phyloP scores from a whole-genome alignment of 2,797 vertebrate species.

The Rhynchonycteris naso region DNA sequence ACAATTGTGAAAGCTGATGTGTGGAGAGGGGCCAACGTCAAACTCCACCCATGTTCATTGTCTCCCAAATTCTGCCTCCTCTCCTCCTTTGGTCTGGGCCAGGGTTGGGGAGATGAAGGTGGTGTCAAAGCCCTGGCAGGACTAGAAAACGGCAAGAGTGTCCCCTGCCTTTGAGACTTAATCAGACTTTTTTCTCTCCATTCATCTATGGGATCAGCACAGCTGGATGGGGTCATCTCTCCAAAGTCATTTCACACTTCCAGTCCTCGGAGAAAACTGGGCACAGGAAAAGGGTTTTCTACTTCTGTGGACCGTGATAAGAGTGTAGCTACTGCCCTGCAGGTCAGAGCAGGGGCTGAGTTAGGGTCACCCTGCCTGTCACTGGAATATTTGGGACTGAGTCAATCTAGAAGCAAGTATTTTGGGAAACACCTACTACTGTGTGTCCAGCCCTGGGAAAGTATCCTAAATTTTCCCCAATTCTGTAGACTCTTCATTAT shows the following conservation, averaged over 20 bases:
- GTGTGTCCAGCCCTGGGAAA: neutral
- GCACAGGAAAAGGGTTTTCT: neutral
- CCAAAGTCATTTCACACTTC: neutral
- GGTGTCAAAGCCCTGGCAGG: neutral
- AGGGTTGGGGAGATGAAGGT: neutral
- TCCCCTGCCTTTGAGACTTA: neutral
- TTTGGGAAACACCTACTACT: neutral
- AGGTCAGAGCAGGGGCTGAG: neutral
- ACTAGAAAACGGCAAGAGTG: neutral
- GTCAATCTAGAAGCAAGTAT: neutral
- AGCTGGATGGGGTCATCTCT: neutral
- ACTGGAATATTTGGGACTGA: neutral
- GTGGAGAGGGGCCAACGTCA: neutral
- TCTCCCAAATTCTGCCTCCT: neutral
- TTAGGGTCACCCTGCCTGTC: neutral
- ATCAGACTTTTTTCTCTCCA: neutral
- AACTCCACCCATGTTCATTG: neutral
- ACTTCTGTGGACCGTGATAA: neutral
- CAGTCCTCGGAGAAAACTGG: neutral
- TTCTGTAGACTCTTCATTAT: neutral
- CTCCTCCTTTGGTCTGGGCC: neutral
- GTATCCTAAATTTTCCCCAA: neutral
- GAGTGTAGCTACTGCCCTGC: neutral
- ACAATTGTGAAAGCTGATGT: neutral
- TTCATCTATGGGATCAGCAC: neutral